Evolutionary conservation across 2,888 invertebrate species (phyloP).

Genomic region (Drosophila sordidula): DNA sequence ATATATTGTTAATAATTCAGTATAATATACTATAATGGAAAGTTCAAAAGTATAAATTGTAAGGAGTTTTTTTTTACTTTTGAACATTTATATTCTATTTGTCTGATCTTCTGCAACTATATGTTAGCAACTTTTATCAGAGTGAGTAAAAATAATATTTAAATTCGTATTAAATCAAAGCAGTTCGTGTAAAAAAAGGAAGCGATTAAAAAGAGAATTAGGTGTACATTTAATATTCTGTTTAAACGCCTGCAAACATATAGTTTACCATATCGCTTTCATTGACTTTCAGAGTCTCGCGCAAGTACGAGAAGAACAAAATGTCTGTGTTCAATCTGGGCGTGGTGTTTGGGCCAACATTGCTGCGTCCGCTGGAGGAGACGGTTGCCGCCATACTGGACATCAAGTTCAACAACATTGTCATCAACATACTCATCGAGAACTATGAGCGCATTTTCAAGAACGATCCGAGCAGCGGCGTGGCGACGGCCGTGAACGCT

Average conservation of each 20-base stretch:
- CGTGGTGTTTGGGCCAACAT: constrained; percentile 98
- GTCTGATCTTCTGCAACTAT: too few species aligned
- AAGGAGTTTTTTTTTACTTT: too few species aligned
- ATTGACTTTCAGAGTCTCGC: constrained; percentile 89
- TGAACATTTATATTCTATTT: too few species aligned
- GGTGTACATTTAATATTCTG: too few species aligned
- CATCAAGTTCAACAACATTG: constrained; percentile 99
- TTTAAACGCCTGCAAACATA: background rate
- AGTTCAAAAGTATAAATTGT: too few species aligned
- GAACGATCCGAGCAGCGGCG: constrained; percentile 80
- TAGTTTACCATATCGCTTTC: background rate
- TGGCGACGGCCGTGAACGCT: constrained; percentile 11
- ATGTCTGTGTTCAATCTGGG: constrained; percentile 99
- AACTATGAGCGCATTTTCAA: constrained; percentile 92
- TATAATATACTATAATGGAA: too few species aligned
- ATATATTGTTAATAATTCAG: too few species aligned
- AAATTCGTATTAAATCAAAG: too few species aligned
- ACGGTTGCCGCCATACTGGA: constrained; percentile 99
- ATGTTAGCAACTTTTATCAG: too few species aligned
- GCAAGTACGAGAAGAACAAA: constrained; percentile 94
- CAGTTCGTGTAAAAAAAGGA: too few species aligned
- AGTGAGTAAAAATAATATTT: too few species aligned
- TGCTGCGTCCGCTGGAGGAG: constrained; percentile 97
- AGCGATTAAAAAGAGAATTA: too few species aligned
- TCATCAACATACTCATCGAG: constrained; percentile 97